phyloP scores from a whole-genome alignment of 2,113 vertebrate species.

The Mesitornis unicolor region DNA sequence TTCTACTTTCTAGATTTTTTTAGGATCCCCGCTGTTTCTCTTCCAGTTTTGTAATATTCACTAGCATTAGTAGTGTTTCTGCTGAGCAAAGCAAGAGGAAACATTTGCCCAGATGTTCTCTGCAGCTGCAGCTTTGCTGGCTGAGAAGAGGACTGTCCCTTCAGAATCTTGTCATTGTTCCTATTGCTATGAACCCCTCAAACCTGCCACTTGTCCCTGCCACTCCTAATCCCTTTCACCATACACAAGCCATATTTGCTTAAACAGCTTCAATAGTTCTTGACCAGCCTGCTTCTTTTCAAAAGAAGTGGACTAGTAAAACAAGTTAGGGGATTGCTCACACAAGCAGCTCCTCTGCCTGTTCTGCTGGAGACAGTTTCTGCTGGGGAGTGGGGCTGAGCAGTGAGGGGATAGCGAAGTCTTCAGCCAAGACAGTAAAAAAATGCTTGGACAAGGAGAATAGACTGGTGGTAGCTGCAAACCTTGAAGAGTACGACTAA shows the following conservation, averaged over 20 bases:
- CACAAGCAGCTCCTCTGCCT: neutral
- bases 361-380: neutral
- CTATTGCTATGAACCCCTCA: neutral
- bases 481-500: neutral
- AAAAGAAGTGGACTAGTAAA: neutral
- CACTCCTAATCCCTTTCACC: neutral
- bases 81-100: neutral
- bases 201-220: neutral
- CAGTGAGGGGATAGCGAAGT: rapidly evolving
- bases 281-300: neutral
- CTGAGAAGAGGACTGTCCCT: neutral
- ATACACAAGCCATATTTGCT: neutral
- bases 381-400: neutral
- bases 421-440: neutral
- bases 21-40: neutral
- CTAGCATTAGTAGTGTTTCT: neutral
- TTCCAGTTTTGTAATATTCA: neutral
- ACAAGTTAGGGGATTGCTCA: neutral
- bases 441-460: neutral
- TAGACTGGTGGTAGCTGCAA: neutral
- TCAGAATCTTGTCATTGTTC: neutral
- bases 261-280: neutral
- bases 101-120: neutral
- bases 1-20: neutral
- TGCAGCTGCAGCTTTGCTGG: neutral